Percentiles rank a stretch among this genome's conserved stretches.
Evolutionary conservation across 2,113 vertebrate genomes (phyloP).

Genomic region (Haplochromis burtoni): DNA sequence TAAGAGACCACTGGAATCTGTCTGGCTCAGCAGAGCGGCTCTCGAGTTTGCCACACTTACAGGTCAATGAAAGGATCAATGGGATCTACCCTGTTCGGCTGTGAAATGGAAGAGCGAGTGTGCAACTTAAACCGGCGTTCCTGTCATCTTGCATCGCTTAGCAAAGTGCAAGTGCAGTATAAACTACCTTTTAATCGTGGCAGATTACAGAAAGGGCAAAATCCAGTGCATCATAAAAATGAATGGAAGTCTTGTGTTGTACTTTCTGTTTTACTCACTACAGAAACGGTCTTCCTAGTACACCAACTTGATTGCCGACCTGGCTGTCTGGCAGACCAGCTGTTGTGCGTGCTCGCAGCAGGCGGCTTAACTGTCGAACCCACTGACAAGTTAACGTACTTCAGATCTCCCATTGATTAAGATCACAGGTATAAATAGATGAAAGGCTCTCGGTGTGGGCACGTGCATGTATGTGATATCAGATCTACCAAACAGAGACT

Average conservation of each 20-base stretch:
- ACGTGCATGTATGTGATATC: background rate
- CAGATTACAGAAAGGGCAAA: background rate
- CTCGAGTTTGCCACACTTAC: constrained; percentile 6
- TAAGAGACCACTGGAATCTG: constrained; percentile 33
- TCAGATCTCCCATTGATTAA: background rate
- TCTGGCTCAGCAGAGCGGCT: constrained; percentile 23
- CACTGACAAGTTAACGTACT: background rate
- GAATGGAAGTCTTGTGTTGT: background rate
- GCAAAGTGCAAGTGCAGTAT: background rate
- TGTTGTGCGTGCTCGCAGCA: background rate
- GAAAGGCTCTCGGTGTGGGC: background rate
- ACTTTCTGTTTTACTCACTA: constrained; percentile 4
- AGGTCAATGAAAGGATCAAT: constrained; percentile 25
- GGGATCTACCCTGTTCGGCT: background rate
- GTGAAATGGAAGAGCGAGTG: background rate
- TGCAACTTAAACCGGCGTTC: background rate
- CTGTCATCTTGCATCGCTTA: background rate
- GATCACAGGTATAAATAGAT: constrained; percentile 24
- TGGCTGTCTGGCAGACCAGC: background rate
- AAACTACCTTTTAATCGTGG: background rate
- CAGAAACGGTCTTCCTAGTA: background rate
- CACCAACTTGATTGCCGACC: background rate
- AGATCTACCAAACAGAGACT: constrained; percentile 3
- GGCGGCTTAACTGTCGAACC: background rate
- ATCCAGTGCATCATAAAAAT: background rate